Evolutionary conservation across 2,797 vertebrate species (phyloP).

Genomic region (Lagodon rhomboides): DNA sequence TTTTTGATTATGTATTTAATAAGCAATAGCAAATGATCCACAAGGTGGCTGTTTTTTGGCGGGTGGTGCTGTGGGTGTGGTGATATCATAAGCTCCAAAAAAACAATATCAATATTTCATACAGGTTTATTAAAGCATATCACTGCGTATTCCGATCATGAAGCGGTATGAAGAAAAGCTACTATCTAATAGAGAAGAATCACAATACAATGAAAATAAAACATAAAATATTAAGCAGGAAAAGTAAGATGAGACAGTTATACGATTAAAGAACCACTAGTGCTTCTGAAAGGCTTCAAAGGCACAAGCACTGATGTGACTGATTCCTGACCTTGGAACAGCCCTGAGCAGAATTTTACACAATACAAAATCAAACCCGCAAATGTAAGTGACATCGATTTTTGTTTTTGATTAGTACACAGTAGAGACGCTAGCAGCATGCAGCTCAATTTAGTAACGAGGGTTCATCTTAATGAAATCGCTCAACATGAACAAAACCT

Average conservation of each 20-base stretch:
- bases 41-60: neutral
- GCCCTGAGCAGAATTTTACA: neutral
- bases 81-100: neutral
- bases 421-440: too few relatives aligned
- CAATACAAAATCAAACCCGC: neutral
- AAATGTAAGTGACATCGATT: neutral
- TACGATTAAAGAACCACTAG: neutral
- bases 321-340: slow-evolving; percentile 4
- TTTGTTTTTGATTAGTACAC: neutral
- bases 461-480: neutral
- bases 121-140: neutral
- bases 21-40: neutral
- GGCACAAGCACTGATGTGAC: neutral
- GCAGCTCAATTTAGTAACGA: neutral
- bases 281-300: neutral
- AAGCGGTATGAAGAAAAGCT: neutral
- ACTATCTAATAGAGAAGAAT: neutral
- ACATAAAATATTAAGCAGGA: neutral
- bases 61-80: neutral
- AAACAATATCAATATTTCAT: neutral
- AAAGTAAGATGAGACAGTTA: neutral
- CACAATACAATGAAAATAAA: neutral
- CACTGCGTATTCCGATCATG: neutral
- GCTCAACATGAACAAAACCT: neutral
- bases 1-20: slow-evolving; percentile 10